phyloP scores from a whole-genome alignment of 2,797 vertebrate species.

The Fratercula arctica region DNA sequence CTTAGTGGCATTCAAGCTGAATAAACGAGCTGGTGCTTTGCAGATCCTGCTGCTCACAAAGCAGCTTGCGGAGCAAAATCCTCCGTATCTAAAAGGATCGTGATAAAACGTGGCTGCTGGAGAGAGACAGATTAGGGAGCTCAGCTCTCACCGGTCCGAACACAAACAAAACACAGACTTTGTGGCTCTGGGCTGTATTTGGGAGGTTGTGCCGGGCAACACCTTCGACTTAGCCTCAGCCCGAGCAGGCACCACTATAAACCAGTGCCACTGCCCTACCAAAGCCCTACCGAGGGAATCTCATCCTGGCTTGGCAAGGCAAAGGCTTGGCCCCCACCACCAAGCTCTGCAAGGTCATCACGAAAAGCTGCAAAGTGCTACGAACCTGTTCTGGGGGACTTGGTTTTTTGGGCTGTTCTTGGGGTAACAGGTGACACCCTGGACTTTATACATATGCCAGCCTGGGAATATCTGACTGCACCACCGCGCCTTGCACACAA shows the following conservation, averaged over 20 bases:
- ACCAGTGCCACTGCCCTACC: not conserved
- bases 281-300: not conserved
- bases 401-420: not conserved
- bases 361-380: not conserved
- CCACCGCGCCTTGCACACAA: not conserved
- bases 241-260: not conserved
- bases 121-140: not conserved
- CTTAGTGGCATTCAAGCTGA: not conserved
- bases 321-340: not conserved
- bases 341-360: not conserved
- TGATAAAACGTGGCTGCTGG: not conserved
- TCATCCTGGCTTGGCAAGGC: no score
- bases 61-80: not conserved
- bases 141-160: not conserved
- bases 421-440: not conserved
- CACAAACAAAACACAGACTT: constrained; percentile 42
- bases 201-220: not conserved
- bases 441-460: not conserved
- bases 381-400: not conserved
- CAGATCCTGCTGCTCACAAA: not conserved
- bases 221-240: not conserved
- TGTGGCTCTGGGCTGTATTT: not conserved
- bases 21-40: not conserved
- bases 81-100: not conserved
- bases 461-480: not conserved